Evolutionary conservation across 2,888 invertebrate genomes (phyloP), one percentile per base, ranked within the genome.

Genomic region (Criorhina ranunculi): DNA sequence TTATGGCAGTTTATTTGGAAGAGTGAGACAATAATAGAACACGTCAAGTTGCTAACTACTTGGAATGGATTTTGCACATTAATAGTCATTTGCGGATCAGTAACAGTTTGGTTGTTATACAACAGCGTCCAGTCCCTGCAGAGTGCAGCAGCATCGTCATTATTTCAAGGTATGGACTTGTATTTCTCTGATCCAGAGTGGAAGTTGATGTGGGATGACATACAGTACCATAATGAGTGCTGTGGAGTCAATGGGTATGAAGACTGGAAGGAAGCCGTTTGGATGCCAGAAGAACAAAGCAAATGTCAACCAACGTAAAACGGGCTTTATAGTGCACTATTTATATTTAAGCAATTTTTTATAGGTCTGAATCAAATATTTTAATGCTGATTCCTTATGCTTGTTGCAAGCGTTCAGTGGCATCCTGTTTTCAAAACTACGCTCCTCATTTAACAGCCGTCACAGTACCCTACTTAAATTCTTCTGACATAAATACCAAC

Each of bases 171-270:
- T 19, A 91, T 92, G 6, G 90, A 92, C 17, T 75, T 89, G 24
- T 92, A 92, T 66, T 91, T 91, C 64, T 66, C 88, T 0, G 88
- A 89, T 64, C 90, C 91, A 0, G 89, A 91, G 6, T 91, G 92
- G 92, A 90, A 91, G 35, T 86, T 92, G 0, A 66, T 91, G 0
- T 92, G 91, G 91, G 92, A 92, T 66, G 87, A 88, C 11, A 35
- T 92, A 35, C 92, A 92, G 59, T 87, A 89, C 46, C 86, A 87
- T 0, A 88, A 89, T 51, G 88, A 91, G 57, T 92, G 92, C 57
- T 92, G 92, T 66, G 92, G 92, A 0, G 90, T 91, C 2, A 67
- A 89, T n/a, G 87, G 82, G 73, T 90, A 90, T 82, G 88, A 86
- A 70, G 92, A 92, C 76, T 92, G 92, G 92, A 89, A 89, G 88